These are phyloP conservation scores for Myoxocephalus aenaeus DNA, from an alignment of 2,797 vertebrate genomes.

Conservation along the genomic window DNA sequence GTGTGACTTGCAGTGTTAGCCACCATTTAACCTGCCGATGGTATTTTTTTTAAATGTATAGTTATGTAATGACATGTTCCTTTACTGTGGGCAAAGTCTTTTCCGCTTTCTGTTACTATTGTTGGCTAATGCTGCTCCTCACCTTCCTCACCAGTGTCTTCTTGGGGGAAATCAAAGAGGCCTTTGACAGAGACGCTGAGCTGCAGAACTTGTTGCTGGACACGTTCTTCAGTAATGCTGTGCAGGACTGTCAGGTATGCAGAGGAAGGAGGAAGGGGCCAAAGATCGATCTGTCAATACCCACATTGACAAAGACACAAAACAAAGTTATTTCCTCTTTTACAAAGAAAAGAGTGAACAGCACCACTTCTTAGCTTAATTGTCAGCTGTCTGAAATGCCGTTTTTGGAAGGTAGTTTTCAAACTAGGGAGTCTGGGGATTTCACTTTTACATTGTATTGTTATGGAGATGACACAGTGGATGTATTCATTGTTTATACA, in stretches of 20 bases:
- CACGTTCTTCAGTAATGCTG: conserved; percentile 91
- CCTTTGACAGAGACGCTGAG: conserved; percentile 89
- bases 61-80: background rate
- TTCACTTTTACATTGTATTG: background rate
- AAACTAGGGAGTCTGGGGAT: background rate
- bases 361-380: background rate
- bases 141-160: conserved; percentile 87
- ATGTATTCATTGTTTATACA: background rate
- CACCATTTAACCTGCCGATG: background rate
- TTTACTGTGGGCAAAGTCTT: background rate
- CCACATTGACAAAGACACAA: conserved; percentile 39
- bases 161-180: conserved; percentile 97
- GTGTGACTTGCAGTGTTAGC: background rate
- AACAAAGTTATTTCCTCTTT: conserved; percentile 46
- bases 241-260: conserved; percentile 93
- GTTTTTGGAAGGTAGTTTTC: background rate
- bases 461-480: background rate
- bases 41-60: background rate
- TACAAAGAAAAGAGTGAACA: conserved; percentile 19
- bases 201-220: conserved; percentile 94
- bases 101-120: background rate
- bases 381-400: background rate
- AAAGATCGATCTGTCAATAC: conserved; percentile 39
- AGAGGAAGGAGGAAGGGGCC: conserved; percentile 59
- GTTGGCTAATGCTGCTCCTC: background rate